phyloP scores from a whole-genome alignment of 2,113 vertebrate genomes.

The Eudyptes chrysolophus region DNA sequence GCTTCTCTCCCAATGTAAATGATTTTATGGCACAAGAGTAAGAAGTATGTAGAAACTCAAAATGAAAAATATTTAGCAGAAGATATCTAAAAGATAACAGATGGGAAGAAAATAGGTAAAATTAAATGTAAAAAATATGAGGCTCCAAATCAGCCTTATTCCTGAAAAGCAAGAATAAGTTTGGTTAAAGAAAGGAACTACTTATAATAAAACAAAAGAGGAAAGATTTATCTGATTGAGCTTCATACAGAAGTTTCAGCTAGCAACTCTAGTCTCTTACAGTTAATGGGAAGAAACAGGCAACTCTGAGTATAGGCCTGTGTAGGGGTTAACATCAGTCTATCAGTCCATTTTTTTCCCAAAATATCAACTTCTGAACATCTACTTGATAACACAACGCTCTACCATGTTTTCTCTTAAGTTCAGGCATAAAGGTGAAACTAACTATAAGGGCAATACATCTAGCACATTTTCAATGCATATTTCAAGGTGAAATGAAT shows the following conservation, averaged over 20 bases:
- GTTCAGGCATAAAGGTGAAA: neutral
- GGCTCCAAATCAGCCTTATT: neutral
- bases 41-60: neutral
- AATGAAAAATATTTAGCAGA: neutral
- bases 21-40: neutral
- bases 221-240: neutral
- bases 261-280: neutral
- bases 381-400: neutral
- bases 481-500: neutral
- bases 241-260: neutral
- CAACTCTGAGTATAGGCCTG: neutral
- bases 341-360: neutral
- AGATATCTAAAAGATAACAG: neutral
- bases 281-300: neutral
- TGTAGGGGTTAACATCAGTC: neutral
- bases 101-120: neutral
- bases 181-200: neutral
- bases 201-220: neutral
- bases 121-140: neutral
- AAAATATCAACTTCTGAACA: neutral
- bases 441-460: neutral
- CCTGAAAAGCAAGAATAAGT: neutral
- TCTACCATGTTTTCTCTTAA: neutral
- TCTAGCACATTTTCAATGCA: neutral
- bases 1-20: neutral